A percentile compares a stretch with the other conserved stretches of the same genome.
Conservation (phyloP, 2,888 invertebrate genomes). For the Rotaria macrura region DNA sequence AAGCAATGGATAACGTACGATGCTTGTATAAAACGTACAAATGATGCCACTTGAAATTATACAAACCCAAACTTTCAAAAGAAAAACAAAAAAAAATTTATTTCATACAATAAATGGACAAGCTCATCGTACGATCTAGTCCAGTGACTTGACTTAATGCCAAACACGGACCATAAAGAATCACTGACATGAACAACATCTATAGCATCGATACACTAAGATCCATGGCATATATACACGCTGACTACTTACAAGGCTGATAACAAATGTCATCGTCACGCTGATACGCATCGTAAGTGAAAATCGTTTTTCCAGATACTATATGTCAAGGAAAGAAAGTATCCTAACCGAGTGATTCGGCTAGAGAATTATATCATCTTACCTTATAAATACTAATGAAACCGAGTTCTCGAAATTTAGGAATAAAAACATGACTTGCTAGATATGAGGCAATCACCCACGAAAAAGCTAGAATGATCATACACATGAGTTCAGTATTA, state of each 20-base stretch:
- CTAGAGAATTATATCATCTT: neutral
- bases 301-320: constrained; percentile 78
- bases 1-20: neutral
- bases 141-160: constrained; percentile 60
- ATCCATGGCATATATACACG: neutral
- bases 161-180: constrained; percentile 74
- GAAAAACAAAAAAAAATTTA: neutral
- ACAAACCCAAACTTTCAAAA: constrained; percentile 40
- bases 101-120: neutral
- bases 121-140: neutral
- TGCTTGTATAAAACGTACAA: constrained; percentile 50
- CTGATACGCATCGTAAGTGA: constrained; percentile 64
- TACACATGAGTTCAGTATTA: no score
- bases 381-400: constrained; percentile 44
- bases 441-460: constrained; percentile 49
- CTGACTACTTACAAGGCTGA: constrained; percentile 72
- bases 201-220: constrained; percentile 37
- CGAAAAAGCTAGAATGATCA: neutral
- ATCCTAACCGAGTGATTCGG: neutral
- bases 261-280: constrained; percentile 71
- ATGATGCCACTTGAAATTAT: constrained; percentile 46
- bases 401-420: constrained; percentile 41
- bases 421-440: constrained; percentile 45
- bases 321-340: constrained; percentile 40
- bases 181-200: constrained; percentile 59